A percentile compares a stretch with the other conserved stretches of the same genome.
Conservation (phyloP, 1,140 invertebrate genomes). For the Pemphigus obesinymphae region DNA sequence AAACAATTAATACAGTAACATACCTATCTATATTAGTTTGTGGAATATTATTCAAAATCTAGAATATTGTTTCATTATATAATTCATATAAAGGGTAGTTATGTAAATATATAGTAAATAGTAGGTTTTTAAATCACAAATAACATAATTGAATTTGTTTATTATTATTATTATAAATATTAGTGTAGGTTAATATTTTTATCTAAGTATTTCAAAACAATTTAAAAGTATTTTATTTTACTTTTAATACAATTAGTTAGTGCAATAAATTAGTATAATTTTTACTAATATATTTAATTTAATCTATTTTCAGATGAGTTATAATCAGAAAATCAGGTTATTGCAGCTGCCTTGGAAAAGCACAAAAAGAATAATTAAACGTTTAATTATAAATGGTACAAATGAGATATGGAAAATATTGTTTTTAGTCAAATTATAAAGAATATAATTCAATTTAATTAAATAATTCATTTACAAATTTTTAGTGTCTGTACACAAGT, state of each 20-base stretch:
- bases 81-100: too few species aligned
- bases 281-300: not conserved
- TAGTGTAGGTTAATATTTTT: not conserved
- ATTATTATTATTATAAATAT: not conserved
- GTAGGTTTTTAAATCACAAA: too few species aligned
- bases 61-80: too few species aligned
- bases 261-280: not conserved
- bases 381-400: conserved; percentile 6
- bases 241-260: not conserved
- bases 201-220: not conserved
- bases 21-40: too few species aligned
- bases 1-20: too few species aligned
- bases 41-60: too few species aligned
- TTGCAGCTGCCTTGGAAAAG: conserved; percentile 46
- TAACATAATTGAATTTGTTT: not conserved
- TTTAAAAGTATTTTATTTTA: not conserved
- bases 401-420: not conserved
- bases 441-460: too few species aligned
- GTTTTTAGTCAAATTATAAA: not conserved
- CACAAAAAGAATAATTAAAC: conserved; percentile 45
- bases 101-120: too few species aligned
- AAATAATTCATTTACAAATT: too few species aligned
- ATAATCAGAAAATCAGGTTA: conserved; percentile 47
- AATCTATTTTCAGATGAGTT: conserved; percentile 43
- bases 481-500: not conserved